phyloP scores from a whole-genome alignment of 2,113 vertebrate species.

The Percopsis transmontana region DNA sequence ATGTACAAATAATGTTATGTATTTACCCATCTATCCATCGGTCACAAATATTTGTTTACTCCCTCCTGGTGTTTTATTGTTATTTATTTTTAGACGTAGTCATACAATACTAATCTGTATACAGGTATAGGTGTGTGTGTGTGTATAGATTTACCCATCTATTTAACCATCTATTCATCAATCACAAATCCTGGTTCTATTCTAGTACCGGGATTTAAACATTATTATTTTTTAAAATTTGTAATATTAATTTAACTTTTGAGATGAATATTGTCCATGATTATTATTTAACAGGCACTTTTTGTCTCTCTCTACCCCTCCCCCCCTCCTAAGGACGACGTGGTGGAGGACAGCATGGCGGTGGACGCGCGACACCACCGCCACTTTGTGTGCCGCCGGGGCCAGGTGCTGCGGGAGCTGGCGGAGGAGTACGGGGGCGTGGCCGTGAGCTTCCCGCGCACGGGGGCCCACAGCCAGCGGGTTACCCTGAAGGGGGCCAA shows the following conservation, averaged over 20 bases:
- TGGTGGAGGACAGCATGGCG: conserved; percentile 80
- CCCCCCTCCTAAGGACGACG: conserved; percentile 71
- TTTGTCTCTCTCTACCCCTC: not conserved
- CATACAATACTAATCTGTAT: no score
- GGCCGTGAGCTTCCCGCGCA: conserved; percentile 81
- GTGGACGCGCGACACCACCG: conserved; percentile 80
- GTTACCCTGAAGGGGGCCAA: conserved; percentile 82
- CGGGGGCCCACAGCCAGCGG: conserved; percentile 75
- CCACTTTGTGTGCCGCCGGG: conserved; percentile 79
- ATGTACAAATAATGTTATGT: no score
- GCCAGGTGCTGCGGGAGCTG: conserved; percentile 81
- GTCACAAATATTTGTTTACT: not conserved
- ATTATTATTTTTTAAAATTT: no score
- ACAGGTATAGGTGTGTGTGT: no score
- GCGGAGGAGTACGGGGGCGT: conserved; percentile 83
- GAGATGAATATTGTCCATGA: not conserved
- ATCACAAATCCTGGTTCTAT: no score
- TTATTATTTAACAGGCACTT: no score
- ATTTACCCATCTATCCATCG: not conserved
- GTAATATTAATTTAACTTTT: no score
- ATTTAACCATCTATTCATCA: no score
- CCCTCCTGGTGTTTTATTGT: not conserved
- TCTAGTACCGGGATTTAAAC: no score
- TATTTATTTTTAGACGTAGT: no score
- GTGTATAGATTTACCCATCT: no score